These are phyloP conservation scores for Hydra vulgaris DNA, from an alignment of 30 jellyfish, hydroid and myxozoan genomes.

Conservation along the genomic window DNA sequence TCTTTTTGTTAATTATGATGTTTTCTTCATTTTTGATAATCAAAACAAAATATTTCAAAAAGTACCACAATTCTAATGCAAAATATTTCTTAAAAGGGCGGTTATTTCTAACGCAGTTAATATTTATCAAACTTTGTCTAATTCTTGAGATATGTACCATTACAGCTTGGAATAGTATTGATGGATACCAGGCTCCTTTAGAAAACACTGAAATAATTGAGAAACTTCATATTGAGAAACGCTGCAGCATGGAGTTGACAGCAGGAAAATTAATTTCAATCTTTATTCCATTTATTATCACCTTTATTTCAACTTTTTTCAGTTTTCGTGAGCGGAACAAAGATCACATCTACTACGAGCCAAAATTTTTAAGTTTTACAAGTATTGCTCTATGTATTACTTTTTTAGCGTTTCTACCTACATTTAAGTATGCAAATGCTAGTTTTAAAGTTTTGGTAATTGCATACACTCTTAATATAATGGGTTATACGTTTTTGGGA, in stretches of 20 bases:
- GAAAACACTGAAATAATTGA: background rate
- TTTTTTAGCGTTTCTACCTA: constrained; percentile 72
- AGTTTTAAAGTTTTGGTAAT: constrained; percentile 60
- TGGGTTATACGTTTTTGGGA: constrained; percentile 62
- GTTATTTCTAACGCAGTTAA: background rate
- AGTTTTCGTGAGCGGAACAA: constrained; percentile 58
- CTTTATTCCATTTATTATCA: constrained; percentile 35
- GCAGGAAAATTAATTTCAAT: constrained; percentile 43
- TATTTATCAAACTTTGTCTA: background rate
- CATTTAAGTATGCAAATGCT: constrained; percentile 70
- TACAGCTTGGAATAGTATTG: constrained; percentile 5
- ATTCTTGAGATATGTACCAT: constrained; percentile 5
- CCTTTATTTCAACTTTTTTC: constrained; percentile 32
- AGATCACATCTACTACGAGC: constrained; percentile 71
- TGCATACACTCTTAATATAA: constrained; percentile 66
- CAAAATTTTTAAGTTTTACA: constrained; percentile 67
- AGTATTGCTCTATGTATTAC: constrained; percentile 59
- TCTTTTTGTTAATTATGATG: constrained; percentile 37
- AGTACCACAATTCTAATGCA: background rate
- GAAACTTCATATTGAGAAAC: constrained; percentile 25
- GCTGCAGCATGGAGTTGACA: constrained; percentile 48
- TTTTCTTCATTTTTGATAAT: constrained; percentile 39
- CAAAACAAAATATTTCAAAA: constrained; percentile 16
- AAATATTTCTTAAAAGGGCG: background rate
- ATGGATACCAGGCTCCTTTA: constrained; percentile 21